These are phyloP conservation scores for Tupaia chinensis DNA, from an alignment of 2,113 vertebrate species.

Conservation along the genomic window DNA sequence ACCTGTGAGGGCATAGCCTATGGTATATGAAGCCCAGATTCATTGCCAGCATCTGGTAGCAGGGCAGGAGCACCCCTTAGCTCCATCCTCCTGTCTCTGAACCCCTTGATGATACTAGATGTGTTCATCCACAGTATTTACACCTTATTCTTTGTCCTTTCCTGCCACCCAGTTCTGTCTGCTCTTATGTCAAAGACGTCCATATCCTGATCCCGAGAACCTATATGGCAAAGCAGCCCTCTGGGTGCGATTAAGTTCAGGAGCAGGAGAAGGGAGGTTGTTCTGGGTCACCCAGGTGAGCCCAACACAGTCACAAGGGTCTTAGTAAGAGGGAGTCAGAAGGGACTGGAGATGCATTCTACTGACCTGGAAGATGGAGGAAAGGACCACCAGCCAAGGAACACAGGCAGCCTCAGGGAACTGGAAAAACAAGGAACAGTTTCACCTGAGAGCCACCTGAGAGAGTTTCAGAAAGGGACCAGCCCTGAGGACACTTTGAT, in stretches of 20 bases:
- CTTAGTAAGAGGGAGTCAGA: neutral
- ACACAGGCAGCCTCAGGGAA: fast-evolving
- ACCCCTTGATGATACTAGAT: neutral
- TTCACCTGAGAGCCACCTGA: fast-evolving
- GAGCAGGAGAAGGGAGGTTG: fast-evolving
- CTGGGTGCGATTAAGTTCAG: neutral
- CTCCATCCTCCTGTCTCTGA: neutral
- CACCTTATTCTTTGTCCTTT: neutral
- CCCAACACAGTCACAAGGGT: neutral
- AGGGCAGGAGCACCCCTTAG: too few species aligned
- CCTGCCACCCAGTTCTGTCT: neutral
- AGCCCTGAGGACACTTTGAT: neutral
- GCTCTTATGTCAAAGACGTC: neutral
- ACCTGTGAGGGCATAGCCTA: fast-evolving
- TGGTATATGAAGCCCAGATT: fast-evolving
- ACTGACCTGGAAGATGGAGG: neutral
- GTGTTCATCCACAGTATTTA: neutral
- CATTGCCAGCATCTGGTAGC: too few species aligned
- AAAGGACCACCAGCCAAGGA: neutral
- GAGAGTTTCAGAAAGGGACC: too few species aligned
- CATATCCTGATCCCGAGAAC: fast-evolving
- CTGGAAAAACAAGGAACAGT: neutral
- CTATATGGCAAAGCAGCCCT: fast-evolving
- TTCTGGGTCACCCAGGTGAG: neutral
- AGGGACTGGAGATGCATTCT: fast-evolving